These are phyloP conservation scores for Phyllotreta cruciferae DNA, from an alignment of 2,888 invertebrate species.

Conservation along the genomic window DNA sequence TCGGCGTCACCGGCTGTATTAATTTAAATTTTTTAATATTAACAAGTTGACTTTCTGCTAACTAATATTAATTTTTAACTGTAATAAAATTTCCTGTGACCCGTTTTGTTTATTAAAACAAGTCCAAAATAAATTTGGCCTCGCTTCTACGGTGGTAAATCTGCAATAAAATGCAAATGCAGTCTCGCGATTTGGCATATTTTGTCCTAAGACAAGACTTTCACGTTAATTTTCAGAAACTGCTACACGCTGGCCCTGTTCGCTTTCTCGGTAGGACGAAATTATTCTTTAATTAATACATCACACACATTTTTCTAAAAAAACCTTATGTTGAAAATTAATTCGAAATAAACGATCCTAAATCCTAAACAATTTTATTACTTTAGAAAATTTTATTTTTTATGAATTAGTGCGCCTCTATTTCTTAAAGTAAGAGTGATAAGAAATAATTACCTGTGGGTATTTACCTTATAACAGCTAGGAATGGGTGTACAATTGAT, in stretches of 20 bases:
- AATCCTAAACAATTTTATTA: too few relatives aligned
- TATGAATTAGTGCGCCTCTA: too few relatives aligned
- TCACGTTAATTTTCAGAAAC: slow-evolving; percentile 19
- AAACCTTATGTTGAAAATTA: too few relatives aligned
- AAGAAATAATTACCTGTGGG: too few relatives aligned
- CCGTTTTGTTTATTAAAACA: slow-evolving; percentile 22
- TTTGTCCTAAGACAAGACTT: slow-evolving; percentile 31
- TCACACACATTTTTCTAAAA: too few relatives aligned
- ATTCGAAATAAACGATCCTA: too few relatives aligned
- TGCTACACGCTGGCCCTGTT: neutral
- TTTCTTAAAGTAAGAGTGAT: too few relatives aligned
- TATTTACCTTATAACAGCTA: too few relatives aligned
- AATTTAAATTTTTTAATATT: slow-evolving; percentile 21
- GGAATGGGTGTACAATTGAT: too few relatives aligned
- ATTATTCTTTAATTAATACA: too few relatives aligned
- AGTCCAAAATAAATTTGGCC: slow-evolving; percentile 19
- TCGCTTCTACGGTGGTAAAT: slow-evolving; percentile 19
- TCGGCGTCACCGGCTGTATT: slow-evolving; percentile 2
- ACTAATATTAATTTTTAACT: slow-evolving; percentile 20
- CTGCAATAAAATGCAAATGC: slow-evolving; percentile 40
- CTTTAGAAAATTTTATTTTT: too few relatives aligned
- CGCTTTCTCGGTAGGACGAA: neutral
- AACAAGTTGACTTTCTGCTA: slow-evolving; percentile 13
- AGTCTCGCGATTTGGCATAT: slow-evolving; percentile 32
- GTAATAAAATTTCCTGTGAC: slow-evolving; percentile 14